Conservation (phyloP, 1,140 invertebrate genomes). For the Liolophura sinensis region DNA sequence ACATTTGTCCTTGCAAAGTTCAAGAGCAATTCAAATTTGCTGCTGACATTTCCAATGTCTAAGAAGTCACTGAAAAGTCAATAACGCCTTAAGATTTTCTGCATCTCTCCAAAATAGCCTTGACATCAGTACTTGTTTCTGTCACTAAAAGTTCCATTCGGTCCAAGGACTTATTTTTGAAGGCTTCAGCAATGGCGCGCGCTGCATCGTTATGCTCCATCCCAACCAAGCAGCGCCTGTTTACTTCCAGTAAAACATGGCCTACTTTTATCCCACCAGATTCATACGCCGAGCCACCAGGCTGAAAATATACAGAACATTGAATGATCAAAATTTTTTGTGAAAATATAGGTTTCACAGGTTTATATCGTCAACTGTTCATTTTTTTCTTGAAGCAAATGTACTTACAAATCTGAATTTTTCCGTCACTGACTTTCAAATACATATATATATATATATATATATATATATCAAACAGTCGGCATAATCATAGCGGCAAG, state of each 20-base stretch:
- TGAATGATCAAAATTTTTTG: not conserved
- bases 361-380: not conserved
- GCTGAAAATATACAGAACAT: conserved; percentile 65
- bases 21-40: no score
- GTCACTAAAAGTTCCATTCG: conserved; percentile 46
- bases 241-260: conserved; percentile 90
- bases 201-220: conserved; percentile 46
- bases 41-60: no score
- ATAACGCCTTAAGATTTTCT: not conserved
- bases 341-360: not conserved
- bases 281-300: conserved; percentile 90
- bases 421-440: no score
- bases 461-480: no score
- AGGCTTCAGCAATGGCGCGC: conserved; percentile 45
- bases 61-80: no score
- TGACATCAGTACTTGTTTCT: conserved; percentile 29
- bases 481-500: no score
- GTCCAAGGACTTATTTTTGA: conserved; percentile 34
- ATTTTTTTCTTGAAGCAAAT: not conserved
- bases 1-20: no score
- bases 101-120: conserved; percentile 10
- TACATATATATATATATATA: no score
- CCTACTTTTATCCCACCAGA: conserved; percentile 90
- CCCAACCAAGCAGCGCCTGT: conserved; percentile 79
- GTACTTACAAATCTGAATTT: conserved; percentile 6